These are phyloP conservation scores for Synanthedon myopaeformis DNA, from an alignment of 2,888 invertebrate species.

Conservation along the genomic window DNA sequence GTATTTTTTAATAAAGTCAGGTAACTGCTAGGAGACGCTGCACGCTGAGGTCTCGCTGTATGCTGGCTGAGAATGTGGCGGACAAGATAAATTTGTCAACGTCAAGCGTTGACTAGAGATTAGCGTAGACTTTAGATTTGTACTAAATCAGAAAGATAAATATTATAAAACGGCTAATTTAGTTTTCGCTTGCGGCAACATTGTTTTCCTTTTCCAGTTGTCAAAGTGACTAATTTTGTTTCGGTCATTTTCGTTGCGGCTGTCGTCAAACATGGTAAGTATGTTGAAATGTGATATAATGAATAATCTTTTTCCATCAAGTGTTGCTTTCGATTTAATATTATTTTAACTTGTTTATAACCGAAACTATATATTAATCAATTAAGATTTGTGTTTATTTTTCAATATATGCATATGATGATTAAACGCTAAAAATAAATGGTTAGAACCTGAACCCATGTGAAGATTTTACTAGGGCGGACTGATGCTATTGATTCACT, in stretches of 20 bases:
- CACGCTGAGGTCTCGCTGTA: no score
- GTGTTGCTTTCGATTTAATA: conserved; percentile 4
- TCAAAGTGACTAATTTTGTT: background rate
- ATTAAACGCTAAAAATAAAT: conserved; percentile 72
- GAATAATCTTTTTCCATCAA: conserved; percentile 5
- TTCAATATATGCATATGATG: conserved; percentile 63
- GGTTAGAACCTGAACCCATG: conserved; percentile 77
- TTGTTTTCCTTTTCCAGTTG: background rate
- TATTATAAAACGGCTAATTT: no score
- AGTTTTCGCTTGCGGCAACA: no score
- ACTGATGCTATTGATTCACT: conserved; percentile 61
- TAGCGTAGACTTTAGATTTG: no score
- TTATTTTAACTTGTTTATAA: background rate
- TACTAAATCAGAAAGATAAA: no score
- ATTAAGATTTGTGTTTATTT: conserved; percentile 1
- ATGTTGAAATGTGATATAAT: conserved; percentile 19
- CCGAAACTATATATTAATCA: background rate
- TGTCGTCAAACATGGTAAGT: conserved; percentile 51
- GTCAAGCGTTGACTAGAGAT: no score
- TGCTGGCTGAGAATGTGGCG: no score
- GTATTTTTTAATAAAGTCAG: no score
- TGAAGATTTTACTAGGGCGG: conserved; percentile 83
- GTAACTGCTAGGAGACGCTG: no score
- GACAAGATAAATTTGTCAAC: no score
- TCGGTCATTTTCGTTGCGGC: conserved; percentile 63